These are phyloP conservation scores for Mugil cephalus DNA, from an alignment of 2,113 vertebrate genomes.

Conservation along the genomic window DNA sequence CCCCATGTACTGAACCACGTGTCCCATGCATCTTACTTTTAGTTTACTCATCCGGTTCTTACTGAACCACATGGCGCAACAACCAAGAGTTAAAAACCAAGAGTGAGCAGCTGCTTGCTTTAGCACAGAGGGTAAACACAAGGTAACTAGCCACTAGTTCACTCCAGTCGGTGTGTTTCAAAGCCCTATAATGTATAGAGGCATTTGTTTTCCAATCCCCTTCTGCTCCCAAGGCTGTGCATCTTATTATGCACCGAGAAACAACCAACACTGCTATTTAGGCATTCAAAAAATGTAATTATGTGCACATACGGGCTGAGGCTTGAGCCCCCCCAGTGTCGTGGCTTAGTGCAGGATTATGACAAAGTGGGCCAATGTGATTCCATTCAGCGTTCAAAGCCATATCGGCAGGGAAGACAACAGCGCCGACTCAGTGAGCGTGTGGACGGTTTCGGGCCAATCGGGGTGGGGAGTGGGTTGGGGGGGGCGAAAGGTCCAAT, in stretches of 20 bases:
- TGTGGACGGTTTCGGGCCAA: constrained; percentile 15
- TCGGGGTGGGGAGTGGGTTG: too few species aligned
- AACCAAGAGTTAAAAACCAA: constrained; percentile 41
- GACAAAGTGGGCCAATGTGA: constrained; percentile 69
- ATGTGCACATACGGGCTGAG: constrained; percentile 63
- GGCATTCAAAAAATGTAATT: constrained; percentile 63
- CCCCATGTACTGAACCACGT: background rate
- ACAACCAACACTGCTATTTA: constrained; percentile 54
- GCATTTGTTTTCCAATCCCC: constrained; percentile 58
- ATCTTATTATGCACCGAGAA: constrained; percentile 63
- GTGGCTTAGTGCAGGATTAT: constrained; percentile 65
- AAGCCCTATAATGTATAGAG: constrained; percentile 49
- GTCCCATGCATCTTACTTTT: background rate
- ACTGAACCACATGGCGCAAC: constrained; percentile 16
- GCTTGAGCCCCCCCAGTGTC: constrained; percentile 18
- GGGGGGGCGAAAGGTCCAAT: constrained; percentile 29
- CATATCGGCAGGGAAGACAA: constrained; percentile 41
- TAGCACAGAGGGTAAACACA: constrained; percentile 29
- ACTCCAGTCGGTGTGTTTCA: constrained; percentile 23
- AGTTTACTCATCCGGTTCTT: constrained; percentile 9
- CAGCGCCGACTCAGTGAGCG: constrained; percentile 21
- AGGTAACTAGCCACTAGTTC: constrained; percentile 32
- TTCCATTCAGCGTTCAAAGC: constrained; percentile 57
- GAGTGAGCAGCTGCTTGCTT: constrained; percentile 23
- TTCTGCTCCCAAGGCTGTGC: constrained; percentile 40